These are phyloP conservation scores for Macquaria ambigua DNA, from an alignment of 2,113 vertebrate species.

Conservation along the genomic window DNA sequence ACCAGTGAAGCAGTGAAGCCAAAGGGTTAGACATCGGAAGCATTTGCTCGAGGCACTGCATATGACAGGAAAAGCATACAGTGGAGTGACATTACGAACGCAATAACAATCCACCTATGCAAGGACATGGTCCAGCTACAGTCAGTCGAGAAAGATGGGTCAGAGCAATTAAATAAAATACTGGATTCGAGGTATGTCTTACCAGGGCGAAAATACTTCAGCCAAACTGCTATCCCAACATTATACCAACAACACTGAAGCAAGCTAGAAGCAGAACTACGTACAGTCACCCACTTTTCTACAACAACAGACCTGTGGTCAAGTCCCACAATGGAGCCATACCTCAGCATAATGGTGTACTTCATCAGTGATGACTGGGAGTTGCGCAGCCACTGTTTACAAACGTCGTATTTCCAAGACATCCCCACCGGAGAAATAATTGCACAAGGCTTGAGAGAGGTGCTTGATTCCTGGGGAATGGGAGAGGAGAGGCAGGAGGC, in stretches of 20 bases:
- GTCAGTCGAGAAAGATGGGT: too few species aligned
- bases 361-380: neutral
- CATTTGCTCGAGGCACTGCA: neutral
- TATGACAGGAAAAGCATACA: neutral
- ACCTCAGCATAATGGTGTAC: neutral
- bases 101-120: too few species aligned
- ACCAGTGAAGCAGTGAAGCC: neutral
- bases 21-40: neutral
- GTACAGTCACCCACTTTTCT: too few species aligned
- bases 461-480: neutral
- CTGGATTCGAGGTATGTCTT: too few species aligned
- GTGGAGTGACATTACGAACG: neutral
- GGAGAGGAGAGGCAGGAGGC: neutral
- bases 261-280: too few species aligned
- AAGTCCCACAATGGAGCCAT: neutral
- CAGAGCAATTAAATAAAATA: too few species aligned
- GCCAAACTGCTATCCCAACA: too few species aligned
- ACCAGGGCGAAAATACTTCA: too few species aligned
- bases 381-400: neutral
- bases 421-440: neutral
- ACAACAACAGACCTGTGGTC: too few species aligned
- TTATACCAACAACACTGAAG: too few species aligned
- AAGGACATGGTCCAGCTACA: too few species aligned
- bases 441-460: neutral
- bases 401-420: neutral